A percentile compares a stretch with the other conserved stretches of the same genome.
Conservation (phyloP, 2,797 vertebrate genomes). For the Apogon hyalosoma region DNA sequence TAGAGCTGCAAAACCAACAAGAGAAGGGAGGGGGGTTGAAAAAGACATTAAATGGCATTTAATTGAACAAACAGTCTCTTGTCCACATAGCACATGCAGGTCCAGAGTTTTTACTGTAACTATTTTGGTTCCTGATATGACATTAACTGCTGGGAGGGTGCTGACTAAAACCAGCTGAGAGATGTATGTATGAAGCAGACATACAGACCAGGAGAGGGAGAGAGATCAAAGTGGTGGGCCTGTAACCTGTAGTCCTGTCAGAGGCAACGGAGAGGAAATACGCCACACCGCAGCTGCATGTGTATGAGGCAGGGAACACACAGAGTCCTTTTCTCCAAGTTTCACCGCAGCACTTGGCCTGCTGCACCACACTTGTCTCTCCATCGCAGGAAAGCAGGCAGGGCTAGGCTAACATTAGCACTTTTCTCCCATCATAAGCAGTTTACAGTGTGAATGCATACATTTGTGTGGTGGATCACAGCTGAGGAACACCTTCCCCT, state of each 20-base stretch:
- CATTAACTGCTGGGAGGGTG: slow-evolving; percentile 64
- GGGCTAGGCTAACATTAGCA: slow-evolving; percentile 67
- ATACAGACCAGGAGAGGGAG: slow-evolving; percentile 33
- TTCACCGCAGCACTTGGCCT: slow-evolving; percentile 69
- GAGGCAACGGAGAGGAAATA: slow-evolving; percentile 69
- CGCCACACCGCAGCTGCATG: slow-evolving; percentile 67
- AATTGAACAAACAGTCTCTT: slow-evolving; percentile 65
- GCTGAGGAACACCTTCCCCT: slow-evolving; percentile 26
- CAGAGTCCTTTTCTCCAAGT: slow-evolving; percentile 69
- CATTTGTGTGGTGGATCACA: slow-evolving; percentile 57
- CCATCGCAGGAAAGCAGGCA: slow-evolving; percentile 55
- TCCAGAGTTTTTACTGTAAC: slow-evolving; percentile 46
- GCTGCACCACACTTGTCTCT: slow-evolving; percentile 66
- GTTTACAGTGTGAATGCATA: slow-evolving; percentile 60
- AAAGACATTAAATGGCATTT: slow-evolving; percentile 53
- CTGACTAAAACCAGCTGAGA: slow-evolving; percentile 70
- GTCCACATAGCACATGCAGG: slow-evolving; percentile 43
- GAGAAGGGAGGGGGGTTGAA: background rate
- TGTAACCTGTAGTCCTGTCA: slow-evolving; percentile 67
- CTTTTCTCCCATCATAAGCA: slow-evolving; percentile 64
- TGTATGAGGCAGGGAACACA: slow-evolving; percentile 63
- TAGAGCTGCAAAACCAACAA: slow-evolving; percentile 31
- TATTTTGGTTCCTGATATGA: slow-evolving; percentile 73
- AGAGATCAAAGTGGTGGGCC: slow-evolving; percentile 67
- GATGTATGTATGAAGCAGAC: slow-evolving; percentile 41